Percentiles rank a stretch among this genome's conserved stretches.
Conservation (phyloP, 2,113 vertebrate species). For the Lontra canadensis region DNA sequence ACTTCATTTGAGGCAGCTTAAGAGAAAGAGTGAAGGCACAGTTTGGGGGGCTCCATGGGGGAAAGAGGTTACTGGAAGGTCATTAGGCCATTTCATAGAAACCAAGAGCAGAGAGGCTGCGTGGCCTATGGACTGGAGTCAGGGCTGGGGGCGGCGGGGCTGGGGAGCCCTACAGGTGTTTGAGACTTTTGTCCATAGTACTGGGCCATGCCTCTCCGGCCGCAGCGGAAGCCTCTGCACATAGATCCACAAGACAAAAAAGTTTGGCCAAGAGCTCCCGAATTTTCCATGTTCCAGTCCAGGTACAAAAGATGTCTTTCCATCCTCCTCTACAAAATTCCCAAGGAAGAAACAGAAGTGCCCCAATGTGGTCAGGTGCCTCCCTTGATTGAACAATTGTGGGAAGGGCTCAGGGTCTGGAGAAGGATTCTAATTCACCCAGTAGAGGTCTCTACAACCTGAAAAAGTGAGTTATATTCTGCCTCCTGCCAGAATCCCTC, state of each 20-base stretch:
- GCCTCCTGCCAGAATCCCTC: neutral
- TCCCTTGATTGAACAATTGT: neutral
- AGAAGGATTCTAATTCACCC: neutral
- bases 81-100: neutral
- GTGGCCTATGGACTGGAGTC: neutral
- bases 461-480: neutral
- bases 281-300: neutral
- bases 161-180: too few species aligned
- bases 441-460: neutral
- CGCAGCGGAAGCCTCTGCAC: neutral
- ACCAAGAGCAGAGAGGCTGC: neutral
- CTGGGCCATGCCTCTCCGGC: too few species aligned
- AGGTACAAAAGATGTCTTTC: neutral
- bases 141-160: accelerated
- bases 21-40: neutral
- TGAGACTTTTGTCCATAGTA: neutral
- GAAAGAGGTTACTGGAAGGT: neutral
- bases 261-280: neutral
- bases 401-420: too few species aligned
- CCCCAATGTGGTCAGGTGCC: neutral
- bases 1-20: neutral
- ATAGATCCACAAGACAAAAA: neutral
- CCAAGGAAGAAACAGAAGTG: neutral
- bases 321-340: accelerated
- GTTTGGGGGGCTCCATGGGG: accelerated